A percentile compares a stretch with the other conserved stretches of the same genome.
Conservation (phyloP, 2,113 vertebrate species). For the Catharus minimus region DNA sequence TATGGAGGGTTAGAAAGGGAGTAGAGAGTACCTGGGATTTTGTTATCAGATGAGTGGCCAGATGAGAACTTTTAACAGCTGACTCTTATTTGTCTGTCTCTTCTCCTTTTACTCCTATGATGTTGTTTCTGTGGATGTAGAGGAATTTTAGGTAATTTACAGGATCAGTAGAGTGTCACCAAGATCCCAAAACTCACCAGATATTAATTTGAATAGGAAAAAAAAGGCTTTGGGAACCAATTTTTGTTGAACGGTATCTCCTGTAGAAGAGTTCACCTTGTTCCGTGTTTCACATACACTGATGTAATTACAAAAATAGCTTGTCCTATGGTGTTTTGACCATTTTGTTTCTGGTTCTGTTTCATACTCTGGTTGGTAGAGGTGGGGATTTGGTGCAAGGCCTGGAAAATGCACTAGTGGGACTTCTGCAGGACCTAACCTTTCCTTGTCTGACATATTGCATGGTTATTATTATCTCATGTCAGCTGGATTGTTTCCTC, state of each 20-base stretch:
- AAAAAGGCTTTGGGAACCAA: neutral
- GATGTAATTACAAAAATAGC: neutral
- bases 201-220: neutral
- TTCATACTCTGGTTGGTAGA: neutral
- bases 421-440: neutral
- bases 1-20: neutral
- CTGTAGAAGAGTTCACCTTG: neutral
- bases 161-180: neutral
- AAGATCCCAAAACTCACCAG: neutral
- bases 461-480: neutral
- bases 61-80: neutral
- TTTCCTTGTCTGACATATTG: neutral
- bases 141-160: neutral
- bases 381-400: neutral
- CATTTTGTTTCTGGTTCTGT: neutral
- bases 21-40: neutral
- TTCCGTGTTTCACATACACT: neutral
- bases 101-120: neutral
- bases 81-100: neutral
- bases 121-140: neutral
- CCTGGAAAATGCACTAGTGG: neutral
- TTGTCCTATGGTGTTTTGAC: neutral
- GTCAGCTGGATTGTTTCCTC: neutral
- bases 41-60: neutral
- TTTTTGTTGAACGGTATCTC: neutral